Evolutionary conservation across 1,140 invertebrate genomes (phyloP), one percentile per base, ranked within the genome.

Genomic region (Caenorhabditis brenneri): DNA sequence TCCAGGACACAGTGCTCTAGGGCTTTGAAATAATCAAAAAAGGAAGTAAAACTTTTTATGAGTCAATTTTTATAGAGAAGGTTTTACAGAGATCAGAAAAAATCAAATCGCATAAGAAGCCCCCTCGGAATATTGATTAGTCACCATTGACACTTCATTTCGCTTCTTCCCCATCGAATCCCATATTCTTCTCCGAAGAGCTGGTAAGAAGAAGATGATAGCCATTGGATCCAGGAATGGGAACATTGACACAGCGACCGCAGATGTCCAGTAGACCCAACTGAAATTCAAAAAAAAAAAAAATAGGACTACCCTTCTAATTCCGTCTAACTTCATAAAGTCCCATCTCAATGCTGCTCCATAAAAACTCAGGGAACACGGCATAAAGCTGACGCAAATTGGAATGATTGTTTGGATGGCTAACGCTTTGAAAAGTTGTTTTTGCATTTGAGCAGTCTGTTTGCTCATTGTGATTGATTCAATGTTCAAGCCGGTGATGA

Each of bases 321-420:
- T n/a, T n/a, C n/a, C n/a, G n/a, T n/a, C n/a, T n/a, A n/a, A n/a
- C n/a, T 58, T 58, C 53, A 58, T 29, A 36, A 65, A 65, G 7
- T 36, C 58, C 7, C 33, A 33, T 33, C 31, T 65, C 29, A 65
- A 19, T 19, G 58, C 58, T 16, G 58, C 58, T 65, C 58, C 58
- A 65, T 65, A 65, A n/a, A 65, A 65, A 33, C 58, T 65, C 2
- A 65, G 19, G 0, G 58, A 65, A 10, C 58, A 65, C 1, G 58
- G 58, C 29, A 65, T 33, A 22, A 65, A 65, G 31, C 58, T 65
- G 29, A 65, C 58, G 16, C 58, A 65, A 65, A 65, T 65, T 33
- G 58, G 58, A 36, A 65, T 65, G 31, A 65, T 65, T 65, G 58
- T 65, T 10, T 65, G 58, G 16, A 65, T 33, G 16, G 31, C 2